Evolutionary conservation across 2,113 vertebrate genomes (phyloP).

Genomic region (Rousettus leschenaultii): DNA sequence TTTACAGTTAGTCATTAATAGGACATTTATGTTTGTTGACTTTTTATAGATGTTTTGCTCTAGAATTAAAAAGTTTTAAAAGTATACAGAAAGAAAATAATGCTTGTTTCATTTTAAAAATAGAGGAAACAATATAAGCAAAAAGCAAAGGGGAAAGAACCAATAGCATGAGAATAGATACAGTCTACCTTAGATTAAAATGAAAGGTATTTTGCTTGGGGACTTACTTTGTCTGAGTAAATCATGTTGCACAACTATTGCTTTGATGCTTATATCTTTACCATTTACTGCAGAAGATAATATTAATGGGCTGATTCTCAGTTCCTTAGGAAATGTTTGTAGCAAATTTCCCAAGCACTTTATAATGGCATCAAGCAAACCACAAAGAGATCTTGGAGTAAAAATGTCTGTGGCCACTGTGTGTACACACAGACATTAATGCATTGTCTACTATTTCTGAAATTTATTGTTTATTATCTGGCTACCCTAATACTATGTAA

Average conservation of each 20-base stretch:
- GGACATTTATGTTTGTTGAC: neutral
- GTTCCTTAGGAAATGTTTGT: slow-evolving; percentile 29
- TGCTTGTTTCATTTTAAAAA: slow-evolving; percentile 5
- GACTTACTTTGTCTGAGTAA: neutral
- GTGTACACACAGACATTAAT: neutral
- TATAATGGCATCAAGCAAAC: slow-evolving; percentile 33
- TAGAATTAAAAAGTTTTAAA: neutral
- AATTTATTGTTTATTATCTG: neutral
- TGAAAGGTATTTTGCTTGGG: neutral
- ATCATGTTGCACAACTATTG: neutral
- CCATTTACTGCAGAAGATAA: slow-evolving; percentile 19
- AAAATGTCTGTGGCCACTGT: neutral
- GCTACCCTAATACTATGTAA: neutral
- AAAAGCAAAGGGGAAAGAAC: neutral
- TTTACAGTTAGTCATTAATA: neutral
- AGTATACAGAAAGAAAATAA: neutral
- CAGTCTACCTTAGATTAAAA: neutral
- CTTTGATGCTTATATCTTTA: neutral
- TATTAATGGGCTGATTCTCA: slow-evolving; percentile 14
- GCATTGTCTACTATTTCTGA: neutral
- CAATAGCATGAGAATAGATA: neutral
- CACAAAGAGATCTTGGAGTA: slow-evolving; percentile 34
- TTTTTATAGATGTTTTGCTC: neutral
- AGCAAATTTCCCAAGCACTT: slow-evolving; percentile 51
- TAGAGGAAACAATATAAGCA: neutral